phyloP scores from a whole-genome alignment of 2,113 vertebrate species.

The Alaudala cheleensis region DNA sequence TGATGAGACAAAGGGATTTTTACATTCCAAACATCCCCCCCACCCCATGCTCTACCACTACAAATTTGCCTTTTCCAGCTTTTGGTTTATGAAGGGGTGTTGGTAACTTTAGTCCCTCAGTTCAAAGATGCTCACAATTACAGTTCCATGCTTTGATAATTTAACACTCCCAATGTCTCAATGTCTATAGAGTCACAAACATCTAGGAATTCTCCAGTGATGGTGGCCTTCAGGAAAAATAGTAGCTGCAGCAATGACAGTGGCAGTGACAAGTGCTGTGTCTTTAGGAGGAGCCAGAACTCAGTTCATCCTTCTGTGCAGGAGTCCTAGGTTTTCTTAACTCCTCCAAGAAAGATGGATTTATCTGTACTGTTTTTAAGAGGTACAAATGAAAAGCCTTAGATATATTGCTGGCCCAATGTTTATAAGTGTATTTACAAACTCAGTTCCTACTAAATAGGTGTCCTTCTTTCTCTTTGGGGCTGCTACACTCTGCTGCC shows the following conservation, averaged over 20 bases:
- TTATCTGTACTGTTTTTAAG: background rate
- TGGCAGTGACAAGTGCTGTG: background rate
- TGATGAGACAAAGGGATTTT: background rate
- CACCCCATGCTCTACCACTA: background rate
- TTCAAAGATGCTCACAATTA: background rate
- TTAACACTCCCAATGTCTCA: background rate
- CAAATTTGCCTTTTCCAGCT: background rate
- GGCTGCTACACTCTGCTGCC: background rate
- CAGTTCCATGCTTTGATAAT: background rate
- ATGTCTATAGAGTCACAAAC: background rate
- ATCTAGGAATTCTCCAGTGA: background rate
- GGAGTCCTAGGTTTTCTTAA: background rate
- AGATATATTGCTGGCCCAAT: background rate
- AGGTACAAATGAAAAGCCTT: background rate
- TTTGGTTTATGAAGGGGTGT: background rate
- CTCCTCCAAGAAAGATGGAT: background rate
- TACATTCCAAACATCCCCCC: background rate
- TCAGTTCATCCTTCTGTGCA: background rate
- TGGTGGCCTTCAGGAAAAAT: background rate
- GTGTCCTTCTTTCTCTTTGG: background rate
- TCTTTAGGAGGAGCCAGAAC: background rate
- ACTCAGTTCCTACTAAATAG: background rate
- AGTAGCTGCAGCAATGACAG: background rate
- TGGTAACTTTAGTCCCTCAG: background rate
- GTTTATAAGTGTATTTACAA: background rate